Conservation (phyloP, 2,888 invertebrate genomes). For the Idaea straminata region DNA sequence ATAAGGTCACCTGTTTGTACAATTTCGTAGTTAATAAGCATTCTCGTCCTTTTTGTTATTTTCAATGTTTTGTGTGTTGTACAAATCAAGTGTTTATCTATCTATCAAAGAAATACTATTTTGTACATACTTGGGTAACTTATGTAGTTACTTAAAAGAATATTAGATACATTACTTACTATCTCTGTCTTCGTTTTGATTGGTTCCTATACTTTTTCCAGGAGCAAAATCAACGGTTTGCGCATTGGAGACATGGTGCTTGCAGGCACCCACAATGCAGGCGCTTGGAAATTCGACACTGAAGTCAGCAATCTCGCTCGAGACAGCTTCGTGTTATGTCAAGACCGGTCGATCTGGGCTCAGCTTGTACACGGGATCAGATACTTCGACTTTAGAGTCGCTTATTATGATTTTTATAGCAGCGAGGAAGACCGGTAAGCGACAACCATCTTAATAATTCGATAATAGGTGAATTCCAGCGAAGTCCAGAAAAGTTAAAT, state of each 20-base stretch:
- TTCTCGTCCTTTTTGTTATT: too few species aligned
- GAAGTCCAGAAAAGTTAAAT: too few species aligned
- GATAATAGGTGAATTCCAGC: too few species aligned
- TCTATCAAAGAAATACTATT: too few species aligned
- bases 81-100: too few species aligned
- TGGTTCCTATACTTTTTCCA: slow-evolving; percentile 32
- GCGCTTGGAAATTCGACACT: slow-evolving; percentile 76
- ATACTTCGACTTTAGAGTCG: slow-evolving; percentile 90
- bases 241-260: slow-evolving; percentile 72
- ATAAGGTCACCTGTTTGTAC: too few species aligned
- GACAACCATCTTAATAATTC: background rate
- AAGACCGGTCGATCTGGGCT: slow-evolving; percentile 90
- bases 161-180: background rate
- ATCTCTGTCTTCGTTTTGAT: slow-evolving; percentile 31
- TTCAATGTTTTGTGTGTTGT: too few species aligned
- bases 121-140: too few species aligned
- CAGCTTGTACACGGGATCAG: slow-evolving; percentile 92
- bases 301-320: slow-evolving; percentile 61
- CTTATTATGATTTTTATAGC: slow-evolving; percentile 79
- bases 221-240: slow-evolving; percentile 57
- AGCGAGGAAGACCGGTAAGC: slow-evolving; percentile 62
- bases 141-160: too few species aligned
- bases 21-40: too few species aligned
- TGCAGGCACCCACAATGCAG: slow-evolving; percentile 78
- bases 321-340: slow-evolving; percentile 76